Percentiles rank a stretch among this genome's conserved stretches.
Evolutionary conservation across 2,888 invertebrate species (phyloP).

Genomic region (Cerceris ruficornis): DNA sequence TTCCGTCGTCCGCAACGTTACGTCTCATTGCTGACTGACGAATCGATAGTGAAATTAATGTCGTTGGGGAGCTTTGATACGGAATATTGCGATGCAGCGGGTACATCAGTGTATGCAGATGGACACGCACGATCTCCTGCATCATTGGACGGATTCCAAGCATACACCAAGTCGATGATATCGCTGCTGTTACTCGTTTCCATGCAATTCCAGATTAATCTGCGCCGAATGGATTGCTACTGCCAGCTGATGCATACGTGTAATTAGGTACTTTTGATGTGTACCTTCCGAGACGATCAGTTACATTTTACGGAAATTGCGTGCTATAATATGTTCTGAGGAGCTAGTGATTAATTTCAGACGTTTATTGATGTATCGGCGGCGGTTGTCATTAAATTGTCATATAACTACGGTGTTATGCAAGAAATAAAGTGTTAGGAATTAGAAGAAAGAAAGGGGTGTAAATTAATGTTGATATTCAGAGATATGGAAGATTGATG

Average conservation of each 20-base stretch:
- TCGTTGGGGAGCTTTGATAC: slow-evolving; percentile 47
- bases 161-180: slow-evolving; percentile 26
- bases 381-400: neutral
- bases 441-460: no score
- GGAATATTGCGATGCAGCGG: slow-evolving; percentile 27
- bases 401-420: neutral
- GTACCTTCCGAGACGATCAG: neutral
- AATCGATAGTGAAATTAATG: slow-evolving; percentile 55
- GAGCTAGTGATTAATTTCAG: neutral
- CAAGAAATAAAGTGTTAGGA: no score
- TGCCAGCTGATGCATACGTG: slow-evolving; percentile 17
- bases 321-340: no score
- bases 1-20: slow-evolving; percentile 50
- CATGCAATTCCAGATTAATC: slow-evolving; percentile 44
- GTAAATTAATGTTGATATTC: no score
- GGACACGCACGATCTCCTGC: neutral
- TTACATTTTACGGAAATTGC: neutral
- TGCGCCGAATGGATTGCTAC: neutral
- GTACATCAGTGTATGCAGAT: slow-evolving; percentile 3
- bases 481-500: no score
- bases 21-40: slow-evolving; percentile 22
- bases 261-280: slow-evolving; percentile 12
- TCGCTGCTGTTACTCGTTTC: slow-evolving; percentile 26
- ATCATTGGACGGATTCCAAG: slow-evolving; percentile 44
- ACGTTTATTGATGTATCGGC: neutral